Base-by-base conservation (phyloP, 1,140 invertebrate genomes). In the Agraylea sexmaculata region DNA sequence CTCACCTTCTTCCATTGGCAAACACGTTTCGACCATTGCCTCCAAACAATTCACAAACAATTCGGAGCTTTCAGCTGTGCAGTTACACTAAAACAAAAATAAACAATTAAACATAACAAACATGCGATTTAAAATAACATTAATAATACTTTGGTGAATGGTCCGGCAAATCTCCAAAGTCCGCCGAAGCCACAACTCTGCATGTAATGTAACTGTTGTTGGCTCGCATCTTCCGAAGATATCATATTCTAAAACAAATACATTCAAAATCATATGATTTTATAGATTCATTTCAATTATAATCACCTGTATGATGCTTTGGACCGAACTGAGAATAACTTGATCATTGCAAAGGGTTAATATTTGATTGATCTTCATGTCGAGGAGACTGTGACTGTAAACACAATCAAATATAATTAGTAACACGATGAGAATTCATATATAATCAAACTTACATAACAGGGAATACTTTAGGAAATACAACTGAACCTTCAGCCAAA, bases 171-270 rank as follows among this genome's bases (percentile, higher is more conserved):
- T 55, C 93, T 74, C 92, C 92, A 96, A 4, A 97, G 72, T 0
- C 93, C 92, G 19, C 91, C 91, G 68, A 97, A 97, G 0, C 92
- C 92, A 60, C 89, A 93, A 55, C 88, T 92, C 66, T 96, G 92
- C 51, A 96, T 74, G 58, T 92, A 94, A 66, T 93, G 88, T 22
- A 93, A 65, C 53, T 93, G 88, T 51, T 94, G 90, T 52, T 90
- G 87, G 42, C 80, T 88, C 5, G 87, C 80, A 59, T 95, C 90
- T 56, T 94, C 91, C 51, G 83, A 89, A 4, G 88, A 84, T 51
- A 97, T 86, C 89, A 96, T 95, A 59, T 96, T 96, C 59, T 77
- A 63, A 3, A 51, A 30, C 45, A 25, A 7, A n/a, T 7, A 7
- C 7, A n/a, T 7, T 25, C 23, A 25, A 25, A 25, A 7, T n/a